These are phyloP conservation scores for Macrostomum lignano DNA, from an alignment of 1,140 invertebrate species.

Conservation along the genomic window DNA sequence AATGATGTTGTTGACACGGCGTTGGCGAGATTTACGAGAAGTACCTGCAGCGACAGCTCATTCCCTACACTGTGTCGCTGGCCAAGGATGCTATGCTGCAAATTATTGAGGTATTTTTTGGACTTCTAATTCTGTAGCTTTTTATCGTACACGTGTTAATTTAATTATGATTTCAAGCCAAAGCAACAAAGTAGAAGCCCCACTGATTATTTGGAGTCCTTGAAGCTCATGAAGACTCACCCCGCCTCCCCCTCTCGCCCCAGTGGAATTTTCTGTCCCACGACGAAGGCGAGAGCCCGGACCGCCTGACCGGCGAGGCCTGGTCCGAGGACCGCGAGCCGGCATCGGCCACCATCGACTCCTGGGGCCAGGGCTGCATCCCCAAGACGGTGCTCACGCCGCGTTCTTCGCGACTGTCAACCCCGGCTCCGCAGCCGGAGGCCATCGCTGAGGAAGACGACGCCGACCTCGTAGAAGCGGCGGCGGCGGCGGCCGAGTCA, in stretches of 20 bases:
- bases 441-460: too few species aligned
- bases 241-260: not conserved
- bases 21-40: slow-evolving; percentile 16
- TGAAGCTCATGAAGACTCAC: not conserved
- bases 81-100: slow-evolving; percentile 23
- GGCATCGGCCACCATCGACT: slow-evolving; percentile 19
- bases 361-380: slow-evolving; percentile 24
- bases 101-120: slow-evolving; percentile 18
- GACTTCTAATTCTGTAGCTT: not conserved
- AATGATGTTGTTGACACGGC: slow-evolving; percentile 16
- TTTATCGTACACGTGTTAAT: not conserved
- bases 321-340: too few species aligned
- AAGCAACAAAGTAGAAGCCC: too few species aligned
- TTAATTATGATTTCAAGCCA: too few species aligned
- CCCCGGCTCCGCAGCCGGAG: too few species aligned
- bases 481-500: too few species aligned
- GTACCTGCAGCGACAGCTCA: slow-evolving; percentile 19
- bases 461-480: too few species aligned
- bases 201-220: too few species aligned
- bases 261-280: slow-evolving; percentile 23
- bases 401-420: too few species aligned
- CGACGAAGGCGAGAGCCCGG: slow-evolving; percentile 22
- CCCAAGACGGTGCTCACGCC: slow-evolving; percentile 10
- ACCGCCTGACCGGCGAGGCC: too few species aligned
- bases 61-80: slow-evolving; percentile 22